Evolutionary conservation across 2,888 invertebrate species (phyloP), one percentile per base, ranked within the genome.

Genomic region (Cetonia aurata): DNA sequence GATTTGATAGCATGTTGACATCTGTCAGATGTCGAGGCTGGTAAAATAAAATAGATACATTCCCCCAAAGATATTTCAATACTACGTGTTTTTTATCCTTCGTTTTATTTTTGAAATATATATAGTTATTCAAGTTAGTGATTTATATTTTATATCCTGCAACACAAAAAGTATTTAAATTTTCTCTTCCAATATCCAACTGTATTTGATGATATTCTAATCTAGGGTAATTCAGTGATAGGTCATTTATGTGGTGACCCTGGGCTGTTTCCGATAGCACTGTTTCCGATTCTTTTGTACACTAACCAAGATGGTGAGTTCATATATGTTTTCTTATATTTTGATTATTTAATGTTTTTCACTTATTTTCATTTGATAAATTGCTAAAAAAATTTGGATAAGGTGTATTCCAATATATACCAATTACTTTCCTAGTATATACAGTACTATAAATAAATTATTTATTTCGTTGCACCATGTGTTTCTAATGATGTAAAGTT

Each of bases 281-380:
- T 44, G 42, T 80, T 82, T 82, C 82, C 74, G 78, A 79, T 78
- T 80, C 82, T 82, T 82, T 81, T 76, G 74, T 72, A 75, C 71
- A 75, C 76, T 75, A 78, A 80, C 77, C 83, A 84, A 78, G 80
- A 85, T 85, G 85, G 85, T 85, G 78, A 81, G 85, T 83, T 44
- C 60, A 69, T 72, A 72, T 65, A 70, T 67, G 60, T 44, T 33
- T 44, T 69, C 70, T 17, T 67, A 67, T 68, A 53, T 72, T 73
- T 67, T 13, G 8, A 3, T 13, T 13, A 56, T 33, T 55, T 55
- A 19, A 19, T 44, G 12, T 33, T 13, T 8, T 37, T 37, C n/a
- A 52, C 52, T 72, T 60, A 67, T 55, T 42, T 66, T 72, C 57
- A 56, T 71, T 67, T 71, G 55, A 10, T 41, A 55, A 37, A 9